Evolutionary conservation across 1,140 invertebrate species (phyloP), one percentile per base, ranked within the genome.

Genomic region (Magallana gigas): DNA sequence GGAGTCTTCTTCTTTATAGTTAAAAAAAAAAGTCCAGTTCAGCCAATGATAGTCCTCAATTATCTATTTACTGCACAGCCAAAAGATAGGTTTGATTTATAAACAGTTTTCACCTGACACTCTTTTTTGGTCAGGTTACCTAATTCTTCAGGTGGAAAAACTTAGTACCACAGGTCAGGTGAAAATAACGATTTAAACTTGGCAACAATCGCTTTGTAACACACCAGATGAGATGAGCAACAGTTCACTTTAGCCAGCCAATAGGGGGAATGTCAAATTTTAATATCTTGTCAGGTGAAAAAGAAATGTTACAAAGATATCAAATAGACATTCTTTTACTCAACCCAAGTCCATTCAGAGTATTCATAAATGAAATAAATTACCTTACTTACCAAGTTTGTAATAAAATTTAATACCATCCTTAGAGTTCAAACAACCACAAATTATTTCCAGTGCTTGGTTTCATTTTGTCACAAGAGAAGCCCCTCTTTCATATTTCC

Each of bases 71-170:
- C 6, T 11, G 36, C 36, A 29, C 36, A 23, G 36, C 68, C 9
- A 29, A 18, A 9, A 76, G 68, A 36, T 76, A 29, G 6, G 68
- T 76, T 36, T 64, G 6, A 48, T 48, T 48, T 48, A 48, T 48
- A 48, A 48, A 48, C 8, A 29, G 23, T 76, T 5, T 36, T 29
- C 23, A 36, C 23, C 68, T 29, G 23, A 76, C 18, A 36, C 23
- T 48, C 23, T 11, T 71, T 23, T 76, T 76, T 76, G 68, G 68
- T 29, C 68, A 76, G 68, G 68, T 76, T 76, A 36, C 68, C 68
- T 29, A 76, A 36, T 29, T 23, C 68, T 76, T 76, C 68, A 76
- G 68, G 68, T 76, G 68, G 36, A 76, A 64, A 76, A 76, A 48
- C 36, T 48, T 48, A 48, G 36, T 48, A 48, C 12, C 23, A 76